Evolutionary conservation across 1,140 invertebrate genomes (phyloP).

Genomic region (Gonatopus flavifemur): DNA sequence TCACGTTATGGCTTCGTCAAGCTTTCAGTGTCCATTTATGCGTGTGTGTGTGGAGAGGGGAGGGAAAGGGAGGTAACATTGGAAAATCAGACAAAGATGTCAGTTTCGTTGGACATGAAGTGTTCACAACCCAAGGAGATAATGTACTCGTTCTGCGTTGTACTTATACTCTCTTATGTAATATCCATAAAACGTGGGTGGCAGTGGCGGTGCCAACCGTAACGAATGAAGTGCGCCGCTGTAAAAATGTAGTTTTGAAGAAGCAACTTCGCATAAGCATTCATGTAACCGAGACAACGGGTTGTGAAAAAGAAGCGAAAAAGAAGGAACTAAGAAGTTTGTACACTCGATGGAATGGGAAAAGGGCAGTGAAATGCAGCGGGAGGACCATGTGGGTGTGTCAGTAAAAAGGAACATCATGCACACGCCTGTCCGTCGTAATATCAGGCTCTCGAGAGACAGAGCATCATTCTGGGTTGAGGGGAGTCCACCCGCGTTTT

Average conservation of each 20-base stretch:
- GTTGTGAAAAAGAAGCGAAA: conserved; percentile 13
- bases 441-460: conserved; percentile 30
- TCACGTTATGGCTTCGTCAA: too few relatives aligned
- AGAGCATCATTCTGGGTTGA: conserved; percentile 2
- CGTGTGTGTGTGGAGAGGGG: conserved; percentile 18
- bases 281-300: conserved; percentile 34
- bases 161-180: conserved; percentile 18
- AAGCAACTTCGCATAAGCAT: conserved; percentile 36
- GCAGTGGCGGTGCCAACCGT: conserved; percentile 27
- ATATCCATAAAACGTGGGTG: conserved; percentile 37
- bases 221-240: conserved; percentile 43
- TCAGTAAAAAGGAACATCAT: conserved; percentile 43
- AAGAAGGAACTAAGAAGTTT: neutral
- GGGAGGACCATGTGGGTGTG: conserved; percentile 26
- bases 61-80: too few relatives aligned
- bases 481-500: neutral
- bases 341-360: neutral
- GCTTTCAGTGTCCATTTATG: too few relatives aligned
- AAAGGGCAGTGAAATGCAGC: neutral
- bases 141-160: too few relatives aligned
- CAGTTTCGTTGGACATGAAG: too few relatives aligned
- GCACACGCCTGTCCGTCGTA: conserved; percentile 34
- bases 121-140: too few relatives aligned
- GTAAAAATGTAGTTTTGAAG: conserved; percentile 48
- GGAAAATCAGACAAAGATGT: too few relatives aligned